Evolutionary conservation across 1,140 invertebrate species (phyloP), one percentile per base, ranked within the genome.

Genomic region (Cheumatopsyche charites): DNA sequence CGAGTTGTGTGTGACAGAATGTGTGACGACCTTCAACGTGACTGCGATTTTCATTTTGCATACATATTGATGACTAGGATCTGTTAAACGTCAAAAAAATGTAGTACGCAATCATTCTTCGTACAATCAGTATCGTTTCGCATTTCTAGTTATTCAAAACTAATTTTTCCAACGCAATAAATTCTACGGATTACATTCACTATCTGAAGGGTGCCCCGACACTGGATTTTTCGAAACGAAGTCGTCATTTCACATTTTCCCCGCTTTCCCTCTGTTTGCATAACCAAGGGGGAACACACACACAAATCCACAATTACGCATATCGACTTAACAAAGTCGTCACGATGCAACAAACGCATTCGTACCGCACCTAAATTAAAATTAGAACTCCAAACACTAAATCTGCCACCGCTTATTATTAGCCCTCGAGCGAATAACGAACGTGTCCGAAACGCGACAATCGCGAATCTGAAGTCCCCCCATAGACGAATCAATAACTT

Each of bases 11-110:
- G 19, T 58, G 19, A 52, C 7, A 58, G 19, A 58, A 58, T 23
- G 55, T 58, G 19, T 25, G 9, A 25, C 55, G 55, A 26, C 55
- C 55, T 58, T 58, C 55, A 26, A 23, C 55, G 13, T 25, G 55
- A 58, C 11, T 58, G 55, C 23, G 47, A 52, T 52, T 52, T 52
- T 52, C 19, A 58, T 58, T 58, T 23, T 58, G 55, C 55, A 58
- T 58, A 11, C 55, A n/a, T n/a, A n/a, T n/a, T 47, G 11, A 58
- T 25, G 23, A 25, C 55, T 6, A 36, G 29, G 29, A 36, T 17
- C 0, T 52, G 15, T 17, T 19, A 6, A 36, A 4, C 13, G 19
- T 7, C 7, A 15, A 19, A 52, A 52, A 52, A 45, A 45, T 45
- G 43, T 36, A 9, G 29, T 36, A 36, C 29, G 9, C 9, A 36